These are phyloP conservation scores for Drosophila borborema DNA, from an alignment of 2,888 invertebrate species.

Conservation along the genomic window DNA sequence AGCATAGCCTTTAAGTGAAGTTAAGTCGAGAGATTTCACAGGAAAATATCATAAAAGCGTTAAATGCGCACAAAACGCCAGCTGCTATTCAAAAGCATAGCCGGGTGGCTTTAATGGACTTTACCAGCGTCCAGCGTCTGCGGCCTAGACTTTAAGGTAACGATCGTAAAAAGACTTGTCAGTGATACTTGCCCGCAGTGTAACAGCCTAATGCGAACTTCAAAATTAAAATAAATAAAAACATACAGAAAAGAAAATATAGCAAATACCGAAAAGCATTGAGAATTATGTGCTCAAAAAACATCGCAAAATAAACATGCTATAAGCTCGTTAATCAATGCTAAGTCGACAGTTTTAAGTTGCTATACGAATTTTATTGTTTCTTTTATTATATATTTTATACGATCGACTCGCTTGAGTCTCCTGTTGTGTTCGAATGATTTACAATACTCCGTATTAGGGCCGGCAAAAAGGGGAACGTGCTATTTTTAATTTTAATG, in stretches of 20 bases:
- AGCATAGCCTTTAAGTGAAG: slow-evolving; percentile 42
- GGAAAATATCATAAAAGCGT: slow-evolving; percentile 48
- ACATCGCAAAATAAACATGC: slow-evolving; percentile 75
- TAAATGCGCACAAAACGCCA: slow-evolving; percentile 50
- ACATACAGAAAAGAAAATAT: slow-evolving; percentile 6
- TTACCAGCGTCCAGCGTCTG: slow-evolving; percentile 51
- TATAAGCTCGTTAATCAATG: slow-evolving; percentile 81
- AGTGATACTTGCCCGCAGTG: slow-evolving; percentile 39
- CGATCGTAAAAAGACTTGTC: slow-evolving; percentile 75
- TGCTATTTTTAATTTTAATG: slow-evolving; percentile 42
- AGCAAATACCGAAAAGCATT: slow-evolving; percentile 22
- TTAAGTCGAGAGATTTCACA: slow-evolving; percentile 41
- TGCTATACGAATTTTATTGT: slow-evolving; percentile 53
- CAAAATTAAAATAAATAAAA: slow-evolving; percentile 11
- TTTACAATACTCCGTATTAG: slow-evolving; percentile 49
- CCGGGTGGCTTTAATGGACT: slow-evolving; percentile 66
- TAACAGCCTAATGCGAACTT: slow-evolving; percentile 24
- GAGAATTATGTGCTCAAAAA: slow-evolving; percentile 54
- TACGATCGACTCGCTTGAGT: slow-evolving; percentile 22
- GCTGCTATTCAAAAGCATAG: slow-evolving; percentile 47
- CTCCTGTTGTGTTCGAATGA: slow-evolving; percentile 69
- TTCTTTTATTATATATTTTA: slow-evolving; percentile 1
- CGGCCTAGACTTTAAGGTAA: slow-evolving; percentile 56
- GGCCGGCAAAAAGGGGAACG: slow-evolving; percentile 16
- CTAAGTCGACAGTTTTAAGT: slow-evolving; percentile 79